phyloP scores from a whole-genome alignment of 2,797 vertebrate species.

The Phoeniculus purpureus region DNA sequence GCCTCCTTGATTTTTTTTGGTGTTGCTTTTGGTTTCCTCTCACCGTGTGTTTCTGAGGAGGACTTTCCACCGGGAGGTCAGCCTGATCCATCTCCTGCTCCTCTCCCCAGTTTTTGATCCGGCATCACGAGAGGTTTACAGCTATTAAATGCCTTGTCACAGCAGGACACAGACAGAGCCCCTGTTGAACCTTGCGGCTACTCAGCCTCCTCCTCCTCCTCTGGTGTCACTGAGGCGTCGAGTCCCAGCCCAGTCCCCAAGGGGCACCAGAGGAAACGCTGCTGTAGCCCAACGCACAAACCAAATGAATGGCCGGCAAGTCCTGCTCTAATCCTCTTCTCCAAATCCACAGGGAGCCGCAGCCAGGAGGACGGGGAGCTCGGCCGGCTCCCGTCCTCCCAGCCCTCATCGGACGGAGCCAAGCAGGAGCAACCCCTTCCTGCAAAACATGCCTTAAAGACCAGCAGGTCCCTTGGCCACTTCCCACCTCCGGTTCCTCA shows the following conservation, averaged over 20 bases:
- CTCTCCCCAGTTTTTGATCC: background rate
- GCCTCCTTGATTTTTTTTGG: slow-evolving; percentile 3
- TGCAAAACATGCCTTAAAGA: slow-evolving; percentile 64
- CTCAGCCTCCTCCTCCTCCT: background rate
- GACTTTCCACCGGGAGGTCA: slow-evolving; percentile 32
- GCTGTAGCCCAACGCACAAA: slow-evolving; percentile 16
- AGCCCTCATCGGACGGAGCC: background rate
- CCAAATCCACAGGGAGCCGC: background rate
- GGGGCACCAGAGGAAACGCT: background rate
- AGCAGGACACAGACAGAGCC: slow-evolving; percentile 11
- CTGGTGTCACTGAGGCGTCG: background rate
- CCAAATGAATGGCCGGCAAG: background rate
- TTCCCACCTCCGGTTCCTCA: background rate
- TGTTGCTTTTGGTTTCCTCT: background rate
- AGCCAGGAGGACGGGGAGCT: background rate
- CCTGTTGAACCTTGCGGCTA: slow-evolving; percentile 13
- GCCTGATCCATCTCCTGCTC: background rate
- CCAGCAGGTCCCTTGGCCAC: background rate
- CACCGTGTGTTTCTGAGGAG: slow-evolving; percentile 48
- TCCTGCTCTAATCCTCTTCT: slow-evolving; percentile 21
- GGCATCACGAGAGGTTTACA: slow-evolving; percentile 43
- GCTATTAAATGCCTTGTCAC: slow-evolving; percentile 46
- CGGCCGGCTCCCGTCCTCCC: background rate
- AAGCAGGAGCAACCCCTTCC: background rate
- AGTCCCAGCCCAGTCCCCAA: background rate